Conservation (phyloP, 1,140 invertebrate genomes). For the Drosophila kanapiae region DNA sequence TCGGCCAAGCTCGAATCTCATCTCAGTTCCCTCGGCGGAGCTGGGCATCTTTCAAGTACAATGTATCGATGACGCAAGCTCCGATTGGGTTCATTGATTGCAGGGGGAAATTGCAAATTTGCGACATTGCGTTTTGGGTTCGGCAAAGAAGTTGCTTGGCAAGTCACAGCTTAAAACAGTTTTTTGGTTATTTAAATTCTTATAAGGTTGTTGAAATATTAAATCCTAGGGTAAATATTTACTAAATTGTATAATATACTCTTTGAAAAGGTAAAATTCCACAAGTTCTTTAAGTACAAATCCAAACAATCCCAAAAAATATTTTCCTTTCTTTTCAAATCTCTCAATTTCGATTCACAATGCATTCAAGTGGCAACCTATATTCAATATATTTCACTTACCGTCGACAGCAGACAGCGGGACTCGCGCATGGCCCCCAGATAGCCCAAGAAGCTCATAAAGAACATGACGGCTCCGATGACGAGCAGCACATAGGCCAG, state of each 20-base stretch:
- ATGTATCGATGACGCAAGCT: slow-evolving; percentile 44
- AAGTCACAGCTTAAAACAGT: not conserved
- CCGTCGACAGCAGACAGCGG: slow-evolving; percentile 91
- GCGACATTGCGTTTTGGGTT: slow-evolving; percentile 16
- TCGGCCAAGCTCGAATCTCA: slow-evolving; percentile 20
- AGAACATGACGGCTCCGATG: slow-evolving; percentile 92
- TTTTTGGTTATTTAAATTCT: not conserved
- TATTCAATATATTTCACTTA: slow-evolving; percentile 86
- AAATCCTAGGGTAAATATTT: not conserved
- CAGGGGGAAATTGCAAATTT: slow-evolving; percentile 22
- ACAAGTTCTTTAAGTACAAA: not conserved
- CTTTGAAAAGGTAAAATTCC: not conserved
- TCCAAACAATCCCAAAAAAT: not conserved
- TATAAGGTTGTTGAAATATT: not conserved
- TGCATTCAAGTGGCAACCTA: not conserved
- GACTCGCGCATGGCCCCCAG: slow-evolving; percentile 94
- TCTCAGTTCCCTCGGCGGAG: slow-evolving; percentile 2
- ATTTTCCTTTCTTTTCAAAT: not conserved
- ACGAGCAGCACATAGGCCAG: slow-evolving; percentile 91
- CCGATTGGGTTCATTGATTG: slow-evolving; percentile 48
- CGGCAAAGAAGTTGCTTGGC: not conserved
- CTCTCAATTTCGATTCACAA: not conserved
- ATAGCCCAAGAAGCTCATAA: slow-evolving; percentile 94
- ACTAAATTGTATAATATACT: not conserved
- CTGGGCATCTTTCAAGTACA: slow-evolving; percentile 34